Conservation (phyloP, 2,797 vertebrate species). For the Scarus forsteni region DNA sequence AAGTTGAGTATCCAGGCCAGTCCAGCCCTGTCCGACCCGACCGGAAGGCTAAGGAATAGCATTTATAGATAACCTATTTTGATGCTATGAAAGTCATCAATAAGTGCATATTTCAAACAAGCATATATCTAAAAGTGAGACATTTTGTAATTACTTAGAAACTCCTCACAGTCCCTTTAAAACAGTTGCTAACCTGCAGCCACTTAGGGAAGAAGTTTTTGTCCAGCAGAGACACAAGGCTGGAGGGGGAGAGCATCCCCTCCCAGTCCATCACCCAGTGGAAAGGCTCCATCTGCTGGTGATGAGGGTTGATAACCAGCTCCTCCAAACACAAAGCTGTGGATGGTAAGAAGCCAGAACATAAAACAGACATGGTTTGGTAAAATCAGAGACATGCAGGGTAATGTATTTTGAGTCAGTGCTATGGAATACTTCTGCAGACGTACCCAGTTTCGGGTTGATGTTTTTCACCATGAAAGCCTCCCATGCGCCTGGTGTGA, state of each 20-base stretch:
- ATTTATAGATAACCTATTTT: too few relatives aligned
- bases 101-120: too few relatives aligned
- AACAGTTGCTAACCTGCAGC: conserved; percentile 90
- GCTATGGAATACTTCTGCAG: background rate
- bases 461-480: conserved; percentile 99
- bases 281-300: conserved; percentile 98
- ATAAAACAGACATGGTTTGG: background rate
- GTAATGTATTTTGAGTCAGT: background rate
- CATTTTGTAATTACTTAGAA: too few relatives aligned
- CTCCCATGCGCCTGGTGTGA: conserved; percentile 96
- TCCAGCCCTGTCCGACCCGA: too few relatives aligned
- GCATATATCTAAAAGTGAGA: too few relatives aligned
- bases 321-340: conserved; percentile 94
- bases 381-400: background rate
- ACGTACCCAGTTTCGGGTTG: conserved; percentile 94
- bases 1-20: too few relatives aligned
- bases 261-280: conserved; percentile 99
- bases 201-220: conserved; percentile 99
- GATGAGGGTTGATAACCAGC: conserved; percentile 95
- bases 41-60: too few relatives aligned
- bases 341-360: conserved; percentile 1
- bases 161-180: too few relatives aligned
- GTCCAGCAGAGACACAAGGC: conserved; percentile 93
- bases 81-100: too few relatives aligned
- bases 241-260: conserved; percentile 94